Conservation (phyloP, 2,797 vertebrate species). For the Gallirallus australis region DNA sequence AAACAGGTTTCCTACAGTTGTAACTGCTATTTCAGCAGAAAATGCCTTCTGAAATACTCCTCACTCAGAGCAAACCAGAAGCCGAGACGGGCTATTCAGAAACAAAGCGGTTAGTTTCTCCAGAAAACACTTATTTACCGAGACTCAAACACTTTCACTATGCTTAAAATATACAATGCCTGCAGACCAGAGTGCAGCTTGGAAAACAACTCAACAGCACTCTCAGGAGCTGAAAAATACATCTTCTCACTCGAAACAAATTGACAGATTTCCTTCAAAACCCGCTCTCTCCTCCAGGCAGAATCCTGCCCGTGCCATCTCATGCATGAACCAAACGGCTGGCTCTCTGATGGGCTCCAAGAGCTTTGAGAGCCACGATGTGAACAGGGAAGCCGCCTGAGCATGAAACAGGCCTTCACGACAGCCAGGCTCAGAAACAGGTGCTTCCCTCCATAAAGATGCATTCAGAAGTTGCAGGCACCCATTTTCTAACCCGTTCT, state of each 20-base stretch:
- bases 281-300: slow-evolving; percentile 33
- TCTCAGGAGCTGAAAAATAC: slow-evolving; percentile 59
- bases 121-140: slow-evolving; percentile 48
- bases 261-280: slow-evolving; percentile 71
- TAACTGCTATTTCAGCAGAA: slow-evolving; percentile 54
- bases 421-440: neutral
- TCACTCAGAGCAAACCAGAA: neutral
- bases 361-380: neutral
- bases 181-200: slow-evolving; percentile 40
- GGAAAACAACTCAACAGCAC: slow-evolving; percentile 68
- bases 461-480: neutral
- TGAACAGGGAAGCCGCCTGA: neutral
- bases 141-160: slow-evolving; percentile 27
- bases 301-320: slow-evolving; percentile 34
- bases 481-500: neutral
- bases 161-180: slow-evolving; percentile 59
- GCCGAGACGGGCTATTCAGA: neutral
- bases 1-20: slow-evolving; percentile 48
- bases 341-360: neutral
- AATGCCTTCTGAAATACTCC: slow-evolving; percentile 32
- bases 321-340: slow-evolving; percentile 22
- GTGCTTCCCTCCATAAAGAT: neutral
- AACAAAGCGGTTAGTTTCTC: slow-evolving; percentile 39
- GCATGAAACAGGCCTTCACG: neutral
- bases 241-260: slow-evolving; percentile 47